Base-by-base conservation (phyloP, 2,888 invertebrate genomes). In the Hypolimnas misippus region DNA sequence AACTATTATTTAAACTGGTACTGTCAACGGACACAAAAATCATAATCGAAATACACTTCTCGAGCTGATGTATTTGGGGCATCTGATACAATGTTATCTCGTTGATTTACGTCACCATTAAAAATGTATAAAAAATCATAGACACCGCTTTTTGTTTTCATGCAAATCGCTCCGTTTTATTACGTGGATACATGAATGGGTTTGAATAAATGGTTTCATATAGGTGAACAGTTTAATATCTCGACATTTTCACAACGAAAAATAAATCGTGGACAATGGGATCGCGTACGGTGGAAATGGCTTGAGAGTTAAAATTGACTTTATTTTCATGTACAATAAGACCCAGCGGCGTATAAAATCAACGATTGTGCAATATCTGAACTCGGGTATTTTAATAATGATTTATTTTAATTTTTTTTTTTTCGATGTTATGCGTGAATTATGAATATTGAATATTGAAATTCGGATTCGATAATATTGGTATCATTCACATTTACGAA, bases 21-120 rank as follows among this genome's bases (percentile, higher is more conserved):
- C 8, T 33, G 2, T 33, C 10, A 33, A 8, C 33, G 8, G 33
- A n/a, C n/a, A 38, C 12, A 38, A 38, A n/a, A 38, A 38, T 38
- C n/a, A 38, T 38, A 38, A 38, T 38, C n/a, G n/a, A 38, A 12
- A 38, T 38, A 74, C 77, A 76, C 69, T 75, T 80, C 76, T 79
- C 65, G 66, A 42, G 58, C 68, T 65, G 62, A 62, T 60, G 53
- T 68, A 71, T 64, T 66, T 68, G 68, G 70, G 69, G 67, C 74
- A 79, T 78, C 77, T 74, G 79, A 81, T 83, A 82, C 76, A 78
- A 68, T 75, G 84, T 81, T 83, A 84, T 80, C 75, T 66, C 66
- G 55, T 71, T 82, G 85, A 87, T 87, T 87, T 87, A 87, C 84
- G 73, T 72, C 70, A 73, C 77, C 78, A 86, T 85, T 85, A 84